Percentiles rank a stretch among this genome's conserved stretches.
Conservation (phyloP, 2,888 invertebrate genomes). For the Drosophila ochracea region DNA sequence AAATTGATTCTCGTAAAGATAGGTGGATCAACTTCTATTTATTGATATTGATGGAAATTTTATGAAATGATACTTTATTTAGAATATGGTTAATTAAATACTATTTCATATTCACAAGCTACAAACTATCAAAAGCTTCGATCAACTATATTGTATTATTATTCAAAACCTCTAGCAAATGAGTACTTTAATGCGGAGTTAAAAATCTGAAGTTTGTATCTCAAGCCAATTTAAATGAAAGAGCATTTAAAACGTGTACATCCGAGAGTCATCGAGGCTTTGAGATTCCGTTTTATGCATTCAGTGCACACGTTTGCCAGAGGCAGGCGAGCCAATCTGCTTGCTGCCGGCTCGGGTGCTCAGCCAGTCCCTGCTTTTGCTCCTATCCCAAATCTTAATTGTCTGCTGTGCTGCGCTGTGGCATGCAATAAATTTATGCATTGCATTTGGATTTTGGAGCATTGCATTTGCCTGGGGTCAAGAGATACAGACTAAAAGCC, state of each 20-base stretch:
- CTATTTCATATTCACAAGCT: background rate
- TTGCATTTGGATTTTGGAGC: constrained; percentile 74
- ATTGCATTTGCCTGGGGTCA: constrained; percentile 29
- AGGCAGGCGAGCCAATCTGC: constrained; percentile 76
- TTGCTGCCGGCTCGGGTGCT: constrained; percentile 34
- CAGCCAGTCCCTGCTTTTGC: background rate
- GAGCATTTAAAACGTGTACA: constrained; percentile 34
- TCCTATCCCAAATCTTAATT: constrained; percentile 61
- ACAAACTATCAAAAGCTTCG: background rate
- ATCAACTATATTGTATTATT: background rate
- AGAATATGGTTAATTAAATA: background rate
- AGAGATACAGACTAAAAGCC: constrained; percentile 1
- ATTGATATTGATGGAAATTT: background rate
- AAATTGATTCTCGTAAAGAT: background rate
- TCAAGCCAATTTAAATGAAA: constrained; percentile 15
- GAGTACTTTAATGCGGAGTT: background rate
- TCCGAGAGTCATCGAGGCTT: constrained; percentile 19
- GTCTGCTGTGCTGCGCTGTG: constrained; percentile 59
- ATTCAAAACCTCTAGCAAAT: background rate
- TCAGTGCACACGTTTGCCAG: constrained; percentile 71
- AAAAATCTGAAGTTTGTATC: background rate
- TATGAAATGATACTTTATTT: background rate
- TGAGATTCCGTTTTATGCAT: constrained; percentile 77
- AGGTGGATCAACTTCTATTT: background rate
- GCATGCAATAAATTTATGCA: constrained; percentile 78